Conservation (phyloP, 2,888 invertebrate genomes). For the Mesodorylaimus sp. region DNA sequence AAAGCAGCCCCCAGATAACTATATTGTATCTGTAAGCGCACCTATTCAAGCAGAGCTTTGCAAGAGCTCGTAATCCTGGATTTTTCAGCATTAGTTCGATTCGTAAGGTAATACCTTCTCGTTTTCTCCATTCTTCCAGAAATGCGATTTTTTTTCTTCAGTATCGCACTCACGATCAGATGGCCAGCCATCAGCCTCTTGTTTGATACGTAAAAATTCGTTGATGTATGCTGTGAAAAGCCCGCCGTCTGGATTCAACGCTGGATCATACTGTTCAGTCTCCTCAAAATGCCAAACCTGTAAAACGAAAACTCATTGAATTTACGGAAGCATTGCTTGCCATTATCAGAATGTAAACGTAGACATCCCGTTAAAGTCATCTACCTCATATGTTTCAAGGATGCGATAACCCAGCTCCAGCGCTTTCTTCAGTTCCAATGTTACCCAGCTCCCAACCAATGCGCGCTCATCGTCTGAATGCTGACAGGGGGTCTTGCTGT, state of each 20-base stretch:
- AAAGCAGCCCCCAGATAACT: no score
- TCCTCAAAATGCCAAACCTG: slow-evolving; percentile 19
- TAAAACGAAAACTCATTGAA: no score
- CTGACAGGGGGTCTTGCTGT: slow-evolving; percentile 14
- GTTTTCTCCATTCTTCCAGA: no score
- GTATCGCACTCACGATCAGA: background rate
- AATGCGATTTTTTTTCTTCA: no score
- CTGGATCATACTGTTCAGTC: slow-evolving; percentile 1
- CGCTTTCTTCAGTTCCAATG: slow-evolving; percentile 20
- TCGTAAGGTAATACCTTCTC: background rate
- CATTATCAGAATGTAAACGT: no score
- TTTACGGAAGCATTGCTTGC: no score
- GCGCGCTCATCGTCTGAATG: slow-evolving; percentile 16
- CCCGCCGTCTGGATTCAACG: slow-evolving; percentile 14
- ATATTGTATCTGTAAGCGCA: no score
- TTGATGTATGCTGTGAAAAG: slow-evolving; percentile 19
- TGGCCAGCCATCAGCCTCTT: slow-evolving; percentile 14
- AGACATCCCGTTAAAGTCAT: no score
- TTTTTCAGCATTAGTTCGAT: background rate
- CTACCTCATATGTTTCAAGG: no score
- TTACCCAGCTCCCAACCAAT: slow-evolving; percentile 20
- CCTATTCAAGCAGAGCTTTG: background rate
- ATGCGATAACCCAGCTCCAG: slow-evolving; percentile 19
- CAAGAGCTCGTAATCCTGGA: background rate
- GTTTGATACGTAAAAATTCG: slow-evolving; percentile 19